phyloP scores from a whole-genome alignment of 2,113 vertebrate species.

The Nasalis larvatus region DNA sequence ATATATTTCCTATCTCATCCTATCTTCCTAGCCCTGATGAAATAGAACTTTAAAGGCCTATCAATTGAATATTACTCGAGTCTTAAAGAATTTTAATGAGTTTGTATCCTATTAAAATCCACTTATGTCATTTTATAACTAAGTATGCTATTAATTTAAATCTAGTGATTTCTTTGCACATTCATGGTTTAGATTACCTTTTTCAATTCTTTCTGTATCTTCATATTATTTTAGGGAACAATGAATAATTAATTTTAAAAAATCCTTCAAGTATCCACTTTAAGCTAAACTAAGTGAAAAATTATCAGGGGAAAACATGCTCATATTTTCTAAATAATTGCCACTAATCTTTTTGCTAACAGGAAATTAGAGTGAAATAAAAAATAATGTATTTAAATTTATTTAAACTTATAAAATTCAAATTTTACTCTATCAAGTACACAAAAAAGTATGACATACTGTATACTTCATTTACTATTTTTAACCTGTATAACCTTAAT shows the following conservation, averaged over 20 bases:
- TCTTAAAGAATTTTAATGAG: slow-evolving; percentile 44
- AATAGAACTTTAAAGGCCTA: not conserved
- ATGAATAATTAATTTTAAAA: slow-evolving; percentile 18
- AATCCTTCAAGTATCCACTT: slow-evolving; percentile 17
- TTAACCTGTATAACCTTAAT: not conserved
- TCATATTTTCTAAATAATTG: slow-evolving; percentile 33
- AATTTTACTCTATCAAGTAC: not conserved
- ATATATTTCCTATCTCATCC: not conserved
- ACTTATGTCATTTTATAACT: not conserved
- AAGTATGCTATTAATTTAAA: not conserved
- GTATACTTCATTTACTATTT: not conserved
- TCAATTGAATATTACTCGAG: not conserved
- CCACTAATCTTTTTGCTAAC: not conserved
- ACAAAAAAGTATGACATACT: not conserved
- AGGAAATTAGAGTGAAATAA: not conserved
- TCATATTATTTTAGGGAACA: not conserved
- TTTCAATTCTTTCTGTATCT: not conserved
- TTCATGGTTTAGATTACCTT: not conserved
- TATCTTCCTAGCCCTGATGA: not conserved
- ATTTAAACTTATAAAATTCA: not conserved
- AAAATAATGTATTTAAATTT: slow-evolving; percentile 1
- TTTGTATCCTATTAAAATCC: not conserved
- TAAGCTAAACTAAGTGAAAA: slow-evolving; percentile 20
- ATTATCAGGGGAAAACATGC: not conserved
- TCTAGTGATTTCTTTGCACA: slow-evolving; percentile 1